Percentiles rank a stretch among this genome's conserved stretches.
Evolutionary conservation across 2,888 invertebrate genomes (phyloP).

Genomic region (Drosophila mimica): DNA sequence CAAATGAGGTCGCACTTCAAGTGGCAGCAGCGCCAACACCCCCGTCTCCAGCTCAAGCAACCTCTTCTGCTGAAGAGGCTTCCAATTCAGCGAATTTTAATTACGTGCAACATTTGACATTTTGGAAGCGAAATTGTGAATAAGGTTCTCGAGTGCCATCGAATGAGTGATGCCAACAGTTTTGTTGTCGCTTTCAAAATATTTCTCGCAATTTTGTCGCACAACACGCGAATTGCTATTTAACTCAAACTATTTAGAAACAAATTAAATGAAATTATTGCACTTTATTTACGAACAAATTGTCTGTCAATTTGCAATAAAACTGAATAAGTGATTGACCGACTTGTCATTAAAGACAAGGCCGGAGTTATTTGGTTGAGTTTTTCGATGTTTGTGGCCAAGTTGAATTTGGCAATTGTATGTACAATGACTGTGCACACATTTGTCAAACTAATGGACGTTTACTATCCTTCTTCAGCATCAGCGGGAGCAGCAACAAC

Average conservation of each 20-base stretch:
- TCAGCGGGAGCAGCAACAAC: constrained; percentile 10
- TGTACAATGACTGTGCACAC: constrained; percentile 60
- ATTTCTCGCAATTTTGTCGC: constrained; percentile 48
- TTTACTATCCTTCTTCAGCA: constrained; percentile 63
- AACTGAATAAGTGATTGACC: constrained; percentile 72
- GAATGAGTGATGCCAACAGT: constrained; percentile 33
- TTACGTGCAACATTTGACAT: constrained; percentile 72
- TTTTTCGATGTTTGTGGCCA: constrained; percentile 11
- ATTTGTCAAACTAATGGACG: constrained; percentile 77
- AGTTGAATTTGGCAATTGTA: constrained; percentile 56
- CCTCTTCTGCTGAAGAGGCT: constrained; percentile 25
- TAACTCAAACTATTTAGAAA: constrained; percentile 23
- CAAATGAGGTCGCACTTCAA: constrained; percentile 32
- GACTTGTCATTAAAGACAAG: constrained; percentile 46
- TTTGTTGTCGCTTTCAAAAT: constrained; percentile 39
- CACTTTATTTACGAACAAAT: constrained; percentile 48
- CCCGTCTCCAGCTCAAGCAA: neutral
- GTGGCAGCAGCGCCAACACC: constrained; percentile 3
- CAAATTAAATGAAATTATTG: constrained; percentile 58
- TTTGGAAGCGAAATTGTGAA: constrained; percentile 53
- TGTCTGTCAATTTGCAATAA: constrained; percentile 73
- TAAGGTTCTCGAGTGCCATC: constrained; percentile 44
- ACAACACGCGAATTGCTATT: constrained; percentile 38
- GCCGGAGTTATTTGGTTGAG: constrained; percentile 12
- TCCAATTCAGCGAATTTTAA: constrained; percentile 74